Base-by-base conservation (phyloP, 2,113 vertebrate species). In the Eulemur macaco region DNA sequence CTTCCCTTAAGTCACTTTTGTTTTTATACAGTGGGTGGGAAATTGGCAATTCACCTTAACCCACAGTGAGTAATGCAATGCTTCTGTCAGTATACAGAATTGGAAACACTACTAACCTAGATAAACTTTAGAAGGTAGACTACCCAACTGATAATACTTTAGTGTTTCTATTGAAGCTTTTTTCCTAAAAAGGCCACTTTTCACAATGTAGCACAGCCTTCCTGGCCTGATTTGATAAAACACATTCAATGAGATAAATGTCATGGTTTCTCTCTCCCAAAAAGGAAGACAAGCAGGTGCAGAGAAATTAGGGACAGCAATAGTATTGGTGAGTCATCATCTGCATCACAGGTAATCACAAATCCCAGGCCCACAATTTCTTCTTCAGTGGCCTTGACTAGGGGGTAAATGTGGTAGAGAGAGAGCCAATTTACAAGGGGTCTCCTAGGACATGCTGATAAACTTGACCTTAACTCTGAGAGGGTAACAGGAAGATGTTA, bases 21-120 rank as follows among this genome's bases (percentile, higher is more conserved):
- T 96, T 96, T 96, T 81, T 71, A 87, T 81, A 68, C 14, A 58
- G 8, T 71, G 89, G 94, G 87, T 52, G 58, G 80, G 77, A 89
- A 92, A 90, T 29, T 45, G 64, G 37, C 42, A 39, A 54, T 66
- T 78, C 84, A 68, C 50, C 18, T 86, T 66, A 83, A 56, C 8
- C 25, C 68, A 76, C 56, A 76, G 81, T 90, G 87, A 92, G 77
- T 64, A 50, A 91, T 77, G 88, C 78, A 95, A 89, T 56, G n/a
- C 45, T 68, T 85, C 23, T 27, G 25, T 84, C 69, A 66, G 23
- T 50, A 20, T 3, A 39, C 11, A 66, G 71, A 95, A 66, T 74
- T 92, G 84, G 86, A 93, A 93, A 89, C 18, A 25, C 23, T n/a
- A 31, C 47, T 83, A 20, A 42, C 68, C 58, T 34, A 77, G 94